These are phyloP conservation scores for Malurus splendens DNA, from an alignment of 2,797 vertebrate species.

Conservation along the genomic window DNA sequence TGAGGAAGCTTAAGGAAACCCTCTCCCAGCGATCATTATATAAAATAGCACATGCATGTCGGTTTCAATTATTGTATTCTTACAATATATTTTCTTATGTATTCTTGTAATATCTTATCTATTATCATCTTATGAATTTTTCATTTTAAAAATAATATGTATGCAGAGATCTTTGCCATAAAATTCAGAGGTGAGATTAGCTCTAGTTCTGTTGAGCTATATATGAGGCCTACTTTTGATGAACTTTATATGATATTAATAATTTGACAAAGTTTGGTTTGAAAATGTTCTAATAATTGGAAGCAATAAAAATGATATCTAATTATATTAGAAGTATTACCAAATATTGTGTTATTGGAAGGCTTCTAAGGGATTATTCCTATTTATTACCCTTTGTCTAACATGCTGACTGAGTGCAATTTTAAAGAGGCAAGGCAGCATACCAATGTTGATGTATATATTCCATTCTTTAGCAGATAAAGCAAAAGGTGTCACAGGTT, in stretches of 20 bases:
- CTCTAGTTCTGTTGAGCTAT: background rate
- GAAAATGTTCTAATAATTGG: background rate
- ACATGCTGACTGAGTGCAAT: background rate
- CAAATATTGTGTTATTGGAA: background rate
- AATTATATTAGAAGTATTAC: background rate
- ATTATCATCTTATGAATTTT: background rate
- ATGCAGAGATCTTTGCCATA: background rate
- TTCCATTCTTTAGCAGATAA: background rate
- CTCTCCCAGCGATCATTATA: background rate
- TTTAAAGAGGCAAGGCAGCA: background rate
- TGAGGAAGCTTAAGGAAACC: background rate
- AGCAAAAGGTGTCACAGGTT: background rate
- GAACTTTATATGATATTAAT: background rate
- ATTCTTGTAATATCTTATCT: background rate
- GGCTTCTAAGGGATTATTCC: background rate
- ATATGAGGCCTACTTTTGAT: background rate
- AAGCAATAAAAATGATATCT: background rate
- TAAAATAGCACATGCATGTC: background rate
- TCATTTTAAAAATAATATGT: background rate
- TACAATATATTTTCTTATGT: background rate
- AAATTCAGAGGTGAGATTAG: background rate
- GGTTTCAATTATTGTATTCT: background rate
- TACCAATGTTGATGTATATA: rapidly evolving
- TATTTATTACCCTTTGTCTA: background rate
- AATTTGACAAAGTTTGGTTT: background rate